These are phyloP conservation scores for Jacana jacana DNA, from an alignment of 2,113 vertebrate genomes.

Conservation along the genomic window DNA sequence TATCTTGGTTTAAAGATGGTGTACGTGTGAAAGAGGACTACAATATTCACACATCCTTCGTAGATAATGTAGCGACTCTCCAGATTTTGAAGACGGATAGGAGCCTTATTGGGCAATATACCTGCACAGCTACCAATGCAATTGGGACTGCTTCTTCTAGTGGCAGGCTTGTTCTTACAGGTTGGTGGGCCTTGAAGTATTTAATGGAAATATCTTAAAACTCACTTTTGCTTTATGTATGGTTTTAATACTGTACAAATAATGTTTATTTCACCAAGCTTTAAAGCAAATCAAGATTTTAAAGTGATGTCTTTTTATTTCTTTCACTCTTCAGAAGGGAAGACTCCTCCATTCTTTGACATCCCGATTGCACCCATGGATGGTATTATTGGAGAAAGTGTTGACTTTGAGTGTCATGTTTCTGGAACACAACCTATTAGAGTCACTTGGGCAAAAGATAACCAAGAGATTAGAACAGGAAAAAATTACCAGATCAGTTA, in stretches of 20 bases:
- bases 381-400: constrained; percentile 85
- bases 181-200: constrained; percentile 71
- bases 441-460: constrained; percentile 93
- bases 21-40: constrained; percentile 73
- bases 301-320: constrained; percentile 11
- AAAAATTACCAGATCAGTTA: constrained; percentile 91
- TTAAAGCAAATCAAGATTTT: neutral
- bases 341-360: constrained; percentile 91
- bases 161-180: constrained; percentile 92
- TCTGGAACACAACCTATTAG: constrained; percentile 91
- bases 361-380: constrained; percentile 81
- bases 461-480: constrained; percentile 89
- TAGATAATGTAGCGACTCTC: constrained; percentile 89
- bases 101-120: constrained; percentile 90
- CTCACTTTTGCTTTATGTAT: neutral
- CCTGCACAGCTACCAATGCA: constrained; percentile 90
- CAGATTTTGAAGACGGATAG: constrained; percentile 83
- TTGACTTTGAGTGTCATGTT: constrained; percentile 90
- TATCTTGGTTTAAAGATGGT: constrained; percentile 92
- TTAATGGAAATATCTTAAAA: neutral
- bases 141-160: constrained; percentile 92
- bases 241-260: neutral
- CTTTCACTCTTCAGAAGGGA: constrained; percentile 82
- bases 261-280: neutral
- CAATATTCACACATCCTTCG: constrained; percentile 84